These are phyloP conservation scores for Nycticebus coucang DNA, from an alignment of 2,113 vertebrate species.

Conservation along the genomic window DNA sequence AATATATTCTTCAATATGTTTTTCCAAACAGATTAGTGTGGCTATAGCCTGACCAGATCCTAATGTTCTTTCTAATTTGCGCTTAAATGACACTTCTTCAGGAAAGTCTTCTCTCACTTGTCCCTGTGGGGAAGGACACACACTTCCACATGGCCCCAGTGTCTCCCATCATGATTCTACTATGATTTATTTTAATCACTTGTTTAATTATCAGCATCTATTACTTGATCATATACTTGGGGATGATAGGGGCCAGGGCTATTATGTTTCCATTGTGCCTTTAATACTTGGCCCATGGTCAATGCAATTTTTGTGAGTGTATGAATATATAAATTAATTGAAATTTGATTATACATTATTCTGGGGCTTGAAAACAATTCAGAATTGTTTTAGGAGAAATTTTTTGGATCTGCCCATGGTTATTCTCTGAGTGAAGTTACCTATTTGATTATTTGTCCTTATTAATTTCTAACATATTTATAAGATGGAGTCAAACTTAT, in stretches of 20 bases:
- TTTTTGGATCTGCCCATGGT: background rate
- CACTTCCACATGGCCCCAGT: no score
- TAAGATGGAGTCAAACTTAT: background rate
- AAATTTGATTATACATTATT: background rate
- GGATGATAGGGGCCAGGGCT: background rate
- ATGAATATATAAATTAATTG: background rate
- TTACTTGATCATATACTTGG: background rate
- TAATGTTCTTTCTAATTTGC: background rate
- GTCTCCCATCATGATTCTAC: background rate
- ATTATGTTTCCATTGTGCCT: conserved; percentile 21
- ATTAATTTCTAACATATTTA: background rate
- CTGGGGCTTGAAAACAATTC: background rate
- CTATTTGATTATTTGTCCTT: background rate
- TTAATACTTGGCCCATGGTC: background rate
- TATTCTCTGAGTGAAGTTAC: background rate
- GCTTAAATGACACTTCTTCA: background rate
- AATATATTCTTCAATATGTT: background rate
- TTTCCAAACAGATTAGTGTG: background rate
- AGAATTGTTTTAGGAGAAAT: background rate
- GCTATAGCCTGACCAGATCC: background rate
- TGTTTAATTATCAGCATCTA: background rate
- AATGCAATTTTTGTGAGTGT: background rate
- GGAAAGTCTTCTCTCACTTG: background rate
- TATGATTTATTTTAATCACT: background rate
- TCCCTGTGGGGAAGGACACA: background rate